Evolutionary conservation across 2,888 invertebrate genomes (phyloP), one percentile per base, ranked within the genome.

Genomic region (Scrobipalpa atriplicella): DNA sequence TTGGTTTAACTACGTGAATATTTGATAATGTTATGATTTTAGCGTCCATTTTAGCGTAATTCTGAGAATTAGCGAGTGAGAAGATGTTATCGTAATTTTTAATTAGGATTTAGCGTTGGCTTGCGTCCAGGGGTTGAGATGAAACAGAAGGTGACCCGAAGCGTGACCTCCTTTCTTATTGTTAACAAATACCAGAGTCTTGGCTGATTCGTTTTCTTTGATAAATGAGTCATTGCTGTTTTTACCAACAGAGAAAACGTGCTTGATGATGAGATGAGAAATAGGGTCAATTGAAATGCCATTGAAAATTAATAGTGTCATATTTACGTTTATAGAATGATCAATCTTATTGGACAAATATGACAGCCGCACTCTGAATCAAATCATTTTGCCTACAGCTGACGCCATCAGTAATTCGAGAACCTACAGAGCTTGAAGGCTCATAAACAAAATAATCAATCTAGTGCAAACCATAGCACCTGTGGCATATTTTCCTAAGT

Each of bases 401-500:
- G 11, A 43, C 13, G 11, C 13, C 43, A 47, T n/a, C n/a, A 8
- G 47, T 47, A 47, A 47, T 47, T 1, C n/a, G 16, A 47, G 16
- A 43, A n/a, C 16, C 47, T 16, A 2, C 16, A 1, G 5, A 5
- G 6, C n/a, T 16, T 47, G n/a, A 16, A 47, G n/a, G 5, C 47
- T n/a, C 47, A 10, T 16, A 6, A 7, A 13, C 13, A 21, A 29
- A 21, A 11, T 10, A 56, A 21, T 13, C n/a, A 47, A 47, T 47
- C n/a, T 13, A 16, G 43, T 43, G 36, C 38, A 68, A 72, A 72
- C 69, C 68, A 69, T 68, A 62, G 73, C 82, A 81, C 79, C 81
- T 82, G 82, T 71, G 76, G 71, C 75, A 75, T 83, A 81, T 85
- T 83, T 78, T 80, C 73, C 66, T 69, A 87, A 85, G 81, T 86